Percentiles rank a stretch among this genome's conserved stretches.
These are phyloP conservation scores for Glareola pratincola DNA, from an alignment of 2,113 vertebrate genomes.

Conservation along the genomic window DNA sequence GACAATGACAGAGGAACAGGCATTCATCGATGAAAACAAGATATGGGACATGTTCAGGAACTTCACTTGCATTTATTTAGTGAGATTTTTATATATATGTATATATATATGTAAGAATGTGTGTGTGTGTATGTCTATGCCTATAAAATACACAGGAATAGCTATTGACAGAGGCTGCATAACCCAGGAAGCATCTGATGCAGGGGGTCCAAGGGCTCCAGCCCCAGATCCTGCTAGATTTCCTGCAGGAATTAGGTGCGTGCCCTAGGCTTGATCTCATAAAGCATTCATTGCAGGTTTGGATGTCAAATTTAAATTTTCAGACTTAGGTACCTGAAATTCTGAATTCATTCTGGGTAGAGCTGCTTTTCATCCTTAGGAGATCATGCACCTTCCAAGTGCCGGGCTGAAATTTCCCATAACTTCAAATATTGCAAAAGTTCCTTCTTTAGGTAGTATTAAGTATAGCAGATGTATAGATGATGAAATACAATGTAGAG, in stretches of 20 bases:
- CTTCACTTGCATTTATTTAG: constrained; percentile 38
- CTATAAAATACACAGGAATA: constrained; percentile 20
- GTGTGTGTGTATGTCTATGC: constrained; percentile 31
- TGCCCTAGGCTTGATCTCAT: background rate
- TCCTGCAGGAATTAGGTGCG: background rate
- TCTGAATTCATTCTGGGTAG: background rate
- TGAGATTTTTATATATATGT: constrained; percentile 35
- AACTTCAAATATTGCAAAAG: background rate
- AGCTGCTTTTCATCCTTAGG: background rate
- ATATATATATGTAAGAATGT: background rate
- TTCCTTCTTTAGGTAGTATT: background rate
- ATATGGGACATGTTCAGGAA: background rate
- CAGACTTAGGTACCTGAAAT: background rate
- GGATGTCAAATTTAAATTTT: background rate
- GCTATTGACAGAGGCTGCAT: background rate
- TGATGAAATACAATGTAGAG: background rate
- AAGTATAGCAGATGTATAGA: background rate
- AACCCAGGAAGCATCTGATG: background rate
- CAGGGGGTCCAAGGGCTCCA: background rate
- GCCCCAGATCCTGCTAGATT: background rate
- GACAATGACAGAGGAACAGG: constrained; percentile 57
- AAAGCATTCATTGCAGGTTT: background rate
- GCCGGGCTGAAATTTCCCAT: background rate
- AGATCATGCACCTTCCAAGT: background rate
- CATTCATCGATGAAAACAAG: constrained; percentile 38